Evolutionary conservation across 2,888 invertebrate genomes (phyloP).

Genomic region (Lithosia quadra): DNA sequence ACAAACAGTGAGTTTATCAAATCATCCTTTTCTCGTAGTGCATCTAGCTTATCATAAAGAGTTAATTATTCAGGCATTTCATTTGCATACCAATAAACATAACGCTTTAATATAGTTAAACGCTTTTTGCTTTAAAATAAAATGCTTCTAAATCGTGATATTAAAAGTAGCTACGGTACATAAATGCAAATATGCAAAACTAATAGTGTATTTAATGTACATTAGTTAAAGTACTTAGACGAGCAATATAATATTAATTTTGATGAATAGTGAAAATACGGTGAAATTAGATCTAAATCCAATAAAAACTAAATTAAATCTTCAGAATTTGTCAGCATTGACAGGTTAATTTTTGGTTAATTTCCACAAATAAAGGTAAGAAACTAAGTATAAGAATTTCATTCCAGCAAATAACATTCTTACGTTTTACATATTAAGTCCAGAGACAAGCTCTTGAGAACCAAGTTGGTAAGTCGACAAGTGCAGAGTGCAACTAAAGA

Average conservation of each 20-base stretch:
- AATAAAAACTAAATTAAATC: conserved; percentile 41
- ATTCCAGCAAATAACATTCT: conserved; percentile 66
- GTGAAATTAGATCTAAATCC: background rate
- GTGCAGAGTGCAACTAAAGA: conserved; percentile 50
- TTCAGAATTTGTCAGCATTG: conserved; percentile 34
- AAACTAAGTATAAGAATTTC: conserved; percentile 59
- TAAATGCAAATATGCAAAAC: background rate
- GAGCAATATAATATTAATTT: no score
- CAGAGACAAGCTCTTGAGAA: conserved; percentile 54
- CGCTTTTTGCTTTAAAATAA: background rate
- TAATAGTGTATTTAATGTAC: no score
- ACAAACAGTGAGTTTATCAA: background rate
- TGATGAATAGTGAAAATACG: no score
- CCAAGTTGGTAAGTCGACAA: conserved; percentile 52
- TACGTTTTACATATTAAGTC: conserved; percentile 75
- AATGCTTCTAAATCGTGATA: background rate
- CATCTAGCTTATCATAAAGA: background rate
- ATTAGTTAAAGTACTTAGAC: no score
- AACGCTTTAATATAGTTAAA: background rate
- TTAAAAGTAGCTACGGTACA: background rate
- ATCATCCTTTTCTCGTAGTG: background rate
- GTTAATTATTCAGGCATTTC: background rate
- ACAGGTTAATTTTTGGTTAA: conserved; percentile 25
- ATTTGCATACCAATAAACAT: background rate
- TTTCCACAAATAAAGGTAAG: conserved; percentile 32